Percentiles rank a stretch among this genome's conserved stretches.
Evolutionary conservation across 2,888 invertebrate genomes (phyloP).

Genomic region (Chrysomela aeneicollis): DNA sequence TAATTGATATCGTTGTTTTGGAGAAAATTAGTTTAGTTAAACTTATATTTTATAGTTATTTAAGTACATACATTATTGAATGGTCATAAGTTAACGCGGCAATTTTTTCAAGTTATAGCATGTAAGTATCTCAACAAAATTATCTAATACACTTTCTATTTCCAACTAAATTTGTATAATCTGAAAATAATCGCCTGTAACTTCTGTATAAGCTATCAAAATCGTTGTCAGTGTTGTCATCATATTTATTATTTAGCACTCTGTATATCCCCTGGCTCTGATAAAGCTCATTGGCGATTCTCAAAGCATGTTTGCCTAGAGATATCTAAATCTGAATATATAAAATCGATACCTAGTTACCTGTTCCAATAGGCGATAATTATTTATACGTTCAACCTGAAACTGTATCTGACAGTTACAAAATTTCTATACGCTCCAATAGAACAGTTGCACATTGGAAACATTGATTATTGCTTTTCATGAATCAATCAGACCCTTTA

Average conservation of each 20-base stretch:
- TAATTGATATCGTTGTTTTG: not conserved
- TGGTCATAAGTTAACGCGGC: too few relatives aligned
- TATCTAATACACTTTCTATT: too few relatives aligned
- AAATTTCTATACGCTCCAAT: constrained; percentile 44
- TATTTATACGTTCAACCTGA: constrained; percentile 45
- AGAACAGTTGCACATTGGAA: constrained; percentile 29
- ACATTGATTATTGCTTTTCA: constrained; percentile 38
- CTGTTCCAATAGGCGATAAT: constrained; percentile 51
- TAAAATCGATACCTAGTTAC: constrained; percentile 51
- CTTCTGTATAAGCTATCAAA: too few relatives aligned
- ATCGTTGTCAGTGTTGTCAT: too few relatives aligned
- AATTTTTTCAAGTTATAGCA: too few relatives aligned
- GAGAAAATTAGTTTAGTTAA: too few relatives aligned
- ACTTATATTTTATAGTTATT: too few relatives aligned
- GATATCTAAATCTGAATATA: constrained; percentile 40
- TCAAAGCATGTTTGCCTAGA: constrained; percentile 39
- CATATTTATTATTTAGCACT: too few relatives aligned
- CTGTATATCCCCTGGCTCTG: constrained; percentile 31
- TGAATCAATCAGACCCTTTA: constrained; percentile 30
- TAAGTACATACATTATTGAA: too few relatives aligned
- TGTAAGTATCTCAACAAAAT: too few relatives aligned
- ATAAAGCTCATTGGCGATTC: constrained; percentile 44
- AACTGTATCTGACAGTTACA: constrained; percentile 49
- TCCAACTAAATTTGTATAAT: too few relatives aligned
- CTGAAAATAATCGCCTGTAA: too few relatives aligned